Base-by-base conservation (phyloP, 2,888 invertebrate species). In the Hemistola chrysoprasaria region DNA sequence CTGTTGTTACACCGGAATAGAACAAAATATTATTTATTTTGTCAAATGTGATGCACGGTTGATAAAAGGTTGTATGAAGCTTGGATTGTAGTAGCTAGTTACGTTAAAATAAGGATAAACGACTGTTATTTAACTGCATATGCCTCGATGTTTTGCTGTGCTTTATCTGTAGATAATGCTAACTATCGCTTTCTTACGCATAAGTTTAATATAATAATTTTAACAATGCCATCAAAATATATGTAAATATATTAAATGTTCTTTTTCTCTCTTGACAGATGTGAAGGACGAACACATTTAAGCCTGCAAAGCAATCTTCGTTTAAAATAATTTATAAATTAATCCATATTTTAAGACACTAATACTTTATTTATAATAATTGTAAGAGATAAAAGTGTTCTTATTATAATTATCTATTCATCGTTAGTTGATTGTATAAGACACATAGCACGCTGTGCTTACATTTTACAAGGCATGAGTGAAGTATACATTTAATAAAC, bases 231-330 rank as follows among this genome's bases (percentile, higher is more conserved):
- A 26, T 6, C 5, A 16, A 22, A 22, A 11, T 24, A 23, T 40
- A 11, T 37, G 9, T 34, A 38, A 40, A 34, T 54, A n/a, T n/a
- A 63, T 64, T 71, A 83, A 87, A 90, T 87, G 79, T 89, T 90
- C 86, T 90, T 91, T 90, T 90, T 90, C 88, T 85, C 78, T 84
- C 78, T 44, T 44, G 86, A 65, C 92, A 93, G 93, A 93, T 92
- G 92, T 92, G 78, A 93, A 92, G 85, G 93, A 93, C 78, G 93
- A 93, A 87, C 92, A 92, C 89, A 93, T 93, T 90, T 93, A 90
- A 91, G 64, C 65, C 65, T 22, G 70, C 78, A 72, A 71, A 70
- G 69, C 71, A 71, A 71, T 66, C 76, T 67, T 57, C 78, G 60
- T 65, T 73, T 26, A 10, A 25, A 31, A n/a, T 44, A 37, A 4